Conservation (phyloP, 2,113 vertebrate genomes). For the Cranoglanis bouderius region DNA sequence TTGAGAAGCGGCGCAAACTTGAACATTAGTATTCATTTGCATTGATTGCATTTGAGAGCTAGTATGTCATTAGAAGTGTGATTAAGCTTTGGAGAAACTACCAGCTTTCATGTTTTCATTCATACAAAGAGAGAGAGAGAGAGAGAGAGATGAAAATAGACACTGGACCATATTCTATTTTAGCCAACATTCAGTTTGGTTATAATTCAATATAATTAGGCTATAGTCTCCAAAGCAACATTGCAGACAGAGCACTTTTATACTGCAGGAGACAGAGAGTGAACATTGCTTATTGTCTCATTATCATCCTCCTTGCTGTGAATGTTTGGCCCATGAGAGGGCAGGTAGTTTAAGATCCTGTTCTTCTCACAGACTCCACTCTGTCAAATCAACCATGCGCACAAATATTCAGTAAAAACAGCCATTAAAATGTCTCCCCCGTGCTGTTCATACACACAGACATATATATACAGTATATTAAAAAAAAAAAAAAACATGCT, state of each 20-base stretch:
- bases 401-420: constrained; percentile 39
- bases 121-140: neutral
- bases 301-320: constrained; percentile 16
- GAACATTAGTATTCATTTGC: constrained; percentile 29
- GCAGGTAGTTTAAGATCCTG: constrained; percentile 25
- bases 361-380: constrained; percentile 13
- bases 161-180: neutral
- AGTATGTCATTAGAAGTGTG: constrained; percentile 34
- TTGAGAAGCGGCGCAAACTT: neutral
- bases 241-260: constrained; percentile 8
- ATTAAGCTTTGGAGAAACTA: constrained; percentile 21
- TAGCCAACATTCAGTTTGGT: constrained; percentile 5
- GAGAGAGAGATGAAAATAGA: neutral
- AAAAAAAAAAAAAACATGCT: no score
- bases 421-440: constrained; percentile 40
- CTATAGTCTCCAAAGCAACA: constrained; percentile 10
- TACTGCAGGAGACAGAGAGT: neutral
- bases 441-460: constrained; percentile 13
- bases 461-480: neutral
- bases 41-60: constrained; percentile 23
- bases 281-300: constrained; percentile 12
- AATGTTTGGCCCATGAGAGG: constrained; percentile 19
- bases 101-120: constrained; percentile 14
- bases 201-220: constrained; percentile 2
- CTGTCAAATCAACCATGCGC: constrained; percentile 33